A percentile compares a stretch with the other conserved stretches of the same genome.
Conservation (phyloP, 92 coral and sea anemone genomes). For the Desmophyllum pertusum region DNA sequence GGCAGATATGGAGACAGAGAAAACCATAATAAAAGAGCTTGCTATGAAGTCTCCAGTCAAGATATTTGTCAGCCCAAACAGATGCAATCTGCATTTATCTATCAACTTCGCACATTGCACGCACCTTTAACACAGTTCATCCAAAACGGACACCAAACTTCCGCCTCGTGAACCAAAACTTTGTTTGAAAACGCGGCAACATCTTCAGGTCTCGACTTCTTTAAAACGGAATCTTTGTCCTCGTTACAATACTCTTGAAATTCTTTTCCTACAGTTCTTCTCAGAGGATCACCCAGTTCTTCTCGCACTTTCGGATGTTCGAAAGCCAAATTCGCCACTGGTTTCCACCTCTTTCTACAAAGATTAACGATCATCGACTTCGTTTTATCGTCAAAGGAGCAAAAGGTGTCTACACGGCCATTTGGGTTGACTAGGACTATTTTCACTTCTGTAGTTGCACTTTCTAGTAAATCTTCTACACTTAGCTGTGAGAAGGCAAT, state of each 20-base stretch:
- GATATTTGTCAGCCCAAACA: no score
- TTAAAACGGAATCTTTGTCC: conserved; percentile 43
- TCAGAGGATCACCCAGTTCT: conserved; percentile 36
- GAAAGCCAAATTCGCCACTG: conserved; percentile 47
- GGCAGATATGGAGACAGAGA: no score
- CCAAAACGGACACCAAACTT: conserved; percentile 59
- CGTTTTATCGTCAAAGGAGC: conserved; percentile 1
- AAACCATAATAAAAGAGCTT: no score
- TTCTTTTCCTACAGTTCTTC: conserved; percentile 44
- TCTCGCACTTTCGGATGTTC: conserved; percentile 26
- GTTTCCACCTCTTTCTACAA: conserved; percentile 39
- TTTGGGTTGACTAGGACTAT: not conserved
- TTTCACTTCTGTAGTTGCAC: conserved; percentile 3
- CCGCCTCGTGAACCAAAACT: conserved; percentile 53
- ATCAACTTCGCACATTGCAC: conserved; percentile 21
- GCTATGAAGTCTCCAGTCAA: no score
- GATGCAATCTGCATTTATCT: no score
- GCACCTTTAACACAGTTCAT: conserved; percentile 48
- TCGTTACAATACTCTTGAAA: conserved; percentile 40
- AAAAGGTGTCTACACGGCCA: not conserved
- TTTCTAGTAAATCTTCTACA: conserved; percentile 25
- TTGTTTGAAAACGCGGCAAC: conserved; percentile 47
- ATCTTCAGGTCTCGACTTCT: conserved; percentile 42
- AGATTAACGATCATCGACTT: conserved; percentile 6
- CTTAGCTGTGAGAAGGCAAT: conserved; percentile 12